Conservation (phyloP, 2,797 vertebrate genomes). For the Zenarchopterus dispar region DNA sequence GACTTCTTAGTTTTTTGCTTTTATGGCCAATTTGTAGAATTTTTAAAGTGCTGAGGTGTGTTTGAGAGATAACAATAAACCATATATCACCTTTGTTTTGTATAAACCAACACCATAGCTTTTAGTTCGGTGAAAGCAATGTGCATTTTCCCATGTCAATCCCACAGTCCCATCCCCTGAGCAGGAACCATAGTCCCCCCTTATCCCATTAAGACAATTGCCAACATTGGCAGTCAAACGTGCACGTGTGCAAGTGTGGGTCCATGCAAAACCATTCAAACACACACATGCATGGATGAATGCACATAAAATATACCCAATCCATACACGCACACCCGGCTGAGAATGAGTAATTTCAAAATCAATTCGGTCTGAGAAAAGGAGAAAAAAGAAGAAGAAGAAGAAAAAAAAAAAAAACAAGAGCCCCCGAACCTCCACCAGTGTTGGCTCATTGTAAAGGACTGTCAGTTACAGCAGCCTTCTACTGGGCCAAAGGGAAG, state of each 20-base stretch:
- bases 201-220: slow-evolving; percentile 81
- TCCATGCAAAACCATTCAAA: neutral
- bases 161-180: slow-evolving; percentile 76
- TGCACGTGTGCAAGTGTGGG: slow-evolving; percentile 35
- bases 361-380: slow-evolving; percentile 67
- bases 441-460: slow-evolving; percentile 85
- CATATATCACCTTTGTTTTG: slow-evolving; percentile 47
- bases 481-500: slow-evolving; percentile 84
- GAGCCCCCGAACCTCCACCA: slow-evolving; percentile 68
- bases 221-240: slow-evolving; percentile 71
- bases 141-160: slow-evolving; percentile 79
- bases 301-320: slow-evolving; percentile 54
- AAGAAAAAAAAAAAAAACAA: slow-evolving; percentile 48
- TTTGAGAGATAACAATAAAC: slow-evolving; percentile 38
- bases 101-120: slow-evolving; percentile 37
- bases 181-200: slow-evolving; percentile 77
- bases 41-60: slow-evolving; percentile 20
- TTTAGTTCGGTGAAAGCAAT: slow-evolving; percentile 48
- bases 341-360: slow-evolving; percentile 71
- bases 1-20: neutral
- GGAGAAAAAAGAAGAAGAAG: slow-evolving; percentile 53
- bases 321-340: slow-evolving; percentile 39
- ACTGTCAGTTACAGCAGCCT: slow-evolving; percentile 82
- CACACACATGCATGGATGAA: slow-evolving; percentile 32
- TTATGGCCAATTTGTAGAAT: slow-evolving; percentile 11